Percentiles rank a stretch among this genome's conserved stretches.
Evolutionary conservation across 1,140 invertebrate genomes (phyloP).

Genomic region (Orius laevigatus): DNA sequence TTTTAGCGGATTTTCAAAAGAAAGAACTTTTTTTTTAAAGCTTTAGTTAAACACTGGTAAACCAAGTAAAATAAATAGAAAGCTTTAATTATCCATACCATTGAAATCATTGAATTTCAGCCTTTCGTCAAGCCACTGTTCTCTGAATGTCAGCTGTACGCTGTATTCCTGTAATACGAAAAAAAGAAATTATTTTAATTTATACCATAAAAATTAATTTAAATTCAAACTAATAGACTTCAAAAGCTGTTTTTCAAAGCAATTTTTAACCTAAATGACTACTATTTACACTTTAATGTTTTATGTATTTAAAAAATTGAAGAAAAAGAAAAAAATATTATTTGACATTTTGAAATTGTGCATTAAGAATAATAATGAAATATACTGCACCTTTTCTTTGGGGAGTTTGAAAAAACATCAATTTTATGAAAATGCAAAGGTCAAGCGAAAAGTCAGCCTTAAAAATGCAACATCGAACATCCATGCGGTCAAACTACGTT

Average conservation of each 20-base stretch:
- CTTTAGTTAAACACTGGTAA: too few species aligned
- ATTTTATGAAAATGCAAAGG: neutral
- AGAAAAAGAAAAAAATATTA: neutral
- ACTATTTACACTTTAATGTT: constrained; percentile 1
- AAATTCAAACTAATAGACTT: too few species aligned
- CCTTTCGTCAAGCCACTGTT: constrained; percentile 88
- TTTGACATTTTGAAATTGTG: neutral
- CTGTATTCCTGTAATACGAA: constrained; percentile 66
- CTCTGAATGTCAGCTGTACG: constrained; percentile 86
- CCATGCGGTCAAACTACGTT: neutral
- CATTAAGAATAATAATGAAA: constrained; percentile 6
- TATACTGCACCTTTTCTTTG: neutral
- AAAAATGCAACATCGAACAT: neutral
- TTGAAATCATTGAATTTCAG: constrained; percentile 77
- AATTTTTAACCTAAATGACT: constrained; percentile 1
- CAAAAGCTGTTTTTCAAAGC: neutral
- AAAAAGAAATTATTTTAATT: constrained; percentile 6
- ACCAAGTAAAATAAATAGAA: too few species aligned
- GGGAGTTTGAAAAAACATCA: constrained; percentile 1
- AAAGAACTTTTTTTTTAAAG: too few species aligned
- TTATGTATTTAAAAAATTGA: too few species aligned
- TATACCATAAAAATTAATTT: neutral
- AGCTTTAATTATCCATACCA: constrained; percentile 36
- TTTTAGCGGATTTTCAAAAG: too few species aligned
- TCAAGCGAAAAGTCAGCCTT: neutral